Evolutionary conservation across 2,113 vertebrate species (phyloP).

Genomic region (Rattus rattus): DNA sequence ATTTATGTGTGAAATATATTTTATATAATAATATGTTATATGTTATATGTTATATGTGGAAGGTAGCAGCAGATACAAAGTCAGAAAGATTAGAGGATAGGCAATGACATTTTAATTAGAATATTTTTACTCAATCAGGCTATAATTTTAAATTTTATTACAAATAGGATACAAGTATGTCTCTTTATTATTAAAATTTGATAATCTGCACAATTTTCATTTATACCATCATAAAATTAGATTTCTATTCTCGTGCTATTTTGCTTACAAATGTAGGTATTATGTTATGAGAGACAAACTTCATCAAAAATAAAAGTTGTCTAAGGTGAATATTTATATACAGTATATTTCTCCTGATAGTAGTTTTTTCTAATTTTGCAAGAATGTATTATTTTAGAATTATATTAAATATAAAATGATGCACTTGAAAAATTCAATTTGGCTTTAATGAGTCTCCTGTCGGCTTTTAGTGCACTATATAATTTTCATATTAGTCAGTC

Average conservation of each 20-base stretch:
- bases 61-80: background rate
- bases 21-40: no score
- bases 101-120: background rate
- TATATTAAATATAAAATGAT: background rate
- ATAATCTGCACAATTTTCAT: background rate
- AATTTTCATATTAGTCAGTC: background rate
- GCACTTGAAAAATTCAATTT: background rate
- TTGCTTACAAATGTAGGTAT: conserved; percentile 16
- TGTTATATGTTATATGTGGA: background rate
- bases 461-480: background rate
- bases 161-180: background rate
- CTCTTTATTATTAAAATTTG: background rate
- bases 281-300: conserved; percentile 4
- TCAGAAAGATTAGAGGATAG: background rate
- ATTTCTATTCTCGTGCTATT: background rate
- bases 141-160: background rate
- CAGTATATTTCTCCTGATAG: conserved; percentile 35
- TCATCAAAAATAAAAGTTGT: conserved; percentile 5
- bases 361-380: background rate
- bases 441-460: background rate
- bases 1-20: no score
- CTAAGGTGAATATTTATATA: background rate
- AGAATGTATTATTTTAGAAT: conserved; percentile 42
- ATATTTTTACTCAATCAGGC: background rate
- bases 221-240: background rate